Evolutionary conservation across 1,140 invertebrate genomes (phyloP).

Genomic region (Drosophila mojavensis): DNA sequence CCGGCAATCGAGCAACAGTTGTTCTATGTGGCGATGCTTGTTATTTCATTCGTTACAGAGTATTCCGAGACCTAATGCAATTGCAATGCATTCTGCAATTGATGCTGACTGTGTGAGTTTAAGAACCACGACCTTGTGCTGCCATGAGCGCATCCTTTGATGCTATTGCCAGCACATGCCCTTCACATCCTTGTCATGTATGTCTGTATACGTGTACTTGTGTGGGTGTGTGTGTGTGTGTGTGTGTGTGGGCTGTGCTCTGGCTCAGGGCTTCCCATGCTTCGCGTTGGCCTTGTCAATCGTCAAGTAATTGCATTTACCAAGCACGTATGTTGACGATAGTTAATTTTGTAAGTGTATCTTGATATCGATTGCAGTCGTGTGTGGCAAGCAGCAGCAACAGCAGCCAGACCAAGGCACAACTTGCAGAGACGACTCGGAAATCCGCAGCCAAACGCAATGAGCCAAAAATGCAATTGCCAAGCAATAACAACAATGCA

Average conservation of each 20-base stretch:
- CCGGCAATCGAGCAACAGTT: conserved; percentile 59
- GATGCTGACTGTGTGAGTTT: conserved; percentile 15
- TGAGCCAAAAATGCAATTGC: conserved; percentile 77
- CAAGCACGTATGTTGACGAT: conserved; percentile 81
- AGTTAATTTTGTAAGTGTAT: conserved; percentile 83
- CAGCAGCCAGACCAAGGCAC: conserved; percentile 16
- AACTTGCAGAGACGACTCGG: conserved; percentile 27
- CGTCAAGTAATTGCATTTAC: conserved; percentile 82
- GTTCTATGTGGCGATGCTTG: conserved; percentile 47
- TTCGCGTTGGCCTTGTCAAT: conserved; percentile 55
- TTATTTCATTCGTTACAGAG: conserved; percentile 63
- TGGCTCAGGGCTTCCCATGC: conserved; percentile 5
- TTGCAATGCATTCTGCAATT: conserved; percentile 48
- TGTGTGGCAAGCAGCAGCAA: conserved; percentile 32
- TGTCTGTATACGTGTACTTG: too few species aligned
- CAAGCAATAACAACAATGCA: conserved; percentile 34
- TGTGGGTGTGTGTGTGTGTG: too few species aligned
- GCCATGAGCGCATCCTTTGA: conserved; percentile 36
- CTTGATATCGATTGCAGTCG: conserved; percentile 78
- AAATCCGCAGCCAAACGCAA: conserved; percentile 51
- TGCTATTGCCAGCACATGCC: conserved; percentile 13
- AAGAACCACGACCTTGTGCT: conserved; percentile 51
- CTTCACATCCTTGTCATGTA: not conserved
- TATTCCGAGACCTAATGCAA: conserved; percentile 59
- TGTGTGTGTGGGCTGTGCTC: conserved; percentile 2